These are phyloP conservation scores for Osmerus eperlanus DNA, from an alignment of 2,113 vertebrate species.

Conservation along the genomic window DNA sequence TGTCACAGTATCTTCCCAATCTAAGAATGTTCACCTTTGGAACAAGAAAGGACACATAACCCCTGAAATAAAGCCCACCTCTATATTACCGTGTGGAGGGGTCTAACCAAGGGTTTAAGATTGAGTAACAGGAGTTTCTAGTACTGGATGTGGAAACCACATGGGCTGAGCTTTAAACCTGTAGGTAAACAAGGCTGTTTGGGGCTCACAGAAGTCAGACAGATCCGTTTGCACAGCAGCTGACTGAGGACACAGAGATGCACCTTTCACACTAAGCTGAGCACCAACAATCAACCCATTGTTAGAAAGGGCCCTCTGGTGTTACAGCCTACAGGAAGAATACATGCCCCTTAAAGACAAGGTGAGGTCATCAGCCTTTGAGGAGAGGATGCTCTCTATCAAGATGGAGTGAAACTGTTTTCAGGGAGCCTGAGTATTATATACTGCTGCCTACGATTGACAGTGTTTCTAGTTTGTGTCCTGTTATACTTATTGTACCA, in stretches of 20 bases:
- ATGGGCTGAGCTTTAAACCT: conserved; percentile 29
- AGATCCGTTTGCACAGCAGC: conserved; percentile 57
- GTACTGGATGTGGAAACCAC: conserved; percentile 1
- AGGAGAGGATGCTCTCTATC: conserved; percentile 25
- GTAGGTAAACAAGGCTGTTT: conserved; percentile 35
- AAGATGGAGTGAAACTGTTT: conserved; percentile 2
- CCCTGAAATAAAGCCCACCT: conserved; percentile 8
- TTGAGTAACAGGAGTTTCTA: too few species aligned
- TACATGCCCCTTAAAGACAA: conserved; percentile 33
- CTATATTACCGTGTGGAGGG: not conserved
- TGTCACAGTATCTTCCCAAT: not conserved
- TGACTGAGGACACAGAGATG: conserved; percentile 51
- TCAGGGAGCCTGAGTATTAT: not conserved
- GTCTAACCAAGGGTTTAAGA: too few species aligned
- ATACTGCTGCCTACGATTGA: too few species aligned
- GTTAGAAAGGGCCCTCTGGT: conserved; percentile 43
- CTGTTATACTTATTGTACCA: too few species aligned
- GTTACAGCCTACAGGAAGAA: conserved; percentile 48
- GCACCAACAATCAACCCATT: conserved; percentile 62
- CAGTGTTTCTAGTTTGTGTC: too few species aligned
- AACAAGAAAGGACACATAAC: conserved; percentile 33
- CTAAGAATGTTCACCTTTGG: conserved; percentile 17
- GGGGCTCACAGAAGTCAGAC: conserved; percentile 25
- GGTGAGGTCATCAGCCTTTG: conserved; percentile 41
- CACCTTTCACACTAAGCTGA: conserved; percentile 62